phyloP scores from a whole-genome alignment of 2,113 vertebrate genomes.

The Leucopsar rothschildi region DNA sequence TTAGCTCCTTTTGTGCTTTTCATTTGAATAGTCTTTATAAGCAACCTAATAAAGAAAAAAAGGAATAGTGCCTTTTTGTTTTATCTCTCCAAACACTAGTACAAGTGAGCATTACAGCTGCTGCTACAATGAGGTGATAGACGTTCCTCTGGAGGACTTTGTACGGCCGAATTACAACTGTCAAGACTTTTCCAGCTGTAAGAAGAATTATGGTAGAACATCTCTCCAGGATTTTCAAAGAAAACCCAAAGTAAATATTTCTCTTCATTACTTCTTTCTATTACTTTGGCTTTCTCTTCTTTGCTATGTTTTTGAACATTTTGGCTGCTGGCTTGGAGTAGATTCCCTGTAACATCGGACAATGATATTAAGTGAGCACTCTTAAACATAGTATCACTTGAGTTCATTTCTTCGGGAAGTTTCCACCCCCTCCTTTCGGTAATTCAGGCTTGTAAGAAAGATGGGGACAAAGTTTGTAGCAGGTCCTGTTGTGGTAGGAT shows the following conservation, averaged over 20 bases:
- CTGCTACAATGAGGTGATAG: constrained; percentile 28
- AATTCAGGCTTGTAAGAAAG: neutral
- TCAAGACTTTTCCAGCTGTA: neutral
- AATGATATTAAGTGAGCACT: rapidly evolving
- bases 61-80: neutral
- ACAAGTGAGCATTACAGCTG: constrained; percentile 22
- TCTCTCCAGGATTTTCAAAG: constrained; percentile 42
- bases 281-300: neutral
- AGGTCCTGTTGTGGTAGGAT: neutral
- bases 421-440: rapidly evolving
- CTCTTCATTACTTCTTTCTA: neutral
- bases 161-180: constrained; percentile 28
- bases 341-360: neutral
- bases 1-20: neutral
- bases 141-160: constrained; percentile 67
- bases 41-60: neutral
- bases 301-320: neutral
- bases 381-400: neutral
- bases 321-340: neutral
- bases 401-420: neutral
- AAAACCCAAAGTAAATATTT: constrained; percentile 64
- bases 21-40: neutral
- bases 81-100: constrained; percentile 36
- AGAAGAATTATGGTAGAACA: constrained; percentile 43
- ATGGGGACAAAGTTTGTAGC: neutral